phyloP scores from a whole-genome alignment of 2,797 vertebrate genomes.

The Diceros bicornis region DNA sequence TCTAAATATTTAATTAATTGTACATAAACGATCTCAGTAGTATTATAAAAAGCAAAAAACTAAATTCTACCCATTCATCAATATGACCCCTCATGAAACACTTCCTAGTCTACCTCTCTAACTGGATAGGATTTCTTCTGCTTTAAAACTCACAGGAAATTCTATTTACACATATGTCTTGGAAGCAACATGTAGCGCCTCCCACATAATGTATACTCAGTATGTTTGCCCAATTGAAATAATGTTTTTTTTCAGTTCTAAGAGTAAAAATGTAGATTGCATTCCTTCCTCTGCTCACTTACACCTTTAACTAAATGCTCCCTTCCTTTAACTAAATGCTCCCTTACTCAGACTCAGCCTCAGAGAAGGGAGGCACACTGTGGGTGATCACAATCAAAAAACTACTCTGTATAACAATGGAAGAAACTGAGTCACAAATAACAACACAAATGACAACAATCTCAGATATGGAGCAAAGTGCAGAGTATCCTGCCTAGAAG shows the following conservation, averaged over 20 bases:
- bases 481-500: background rate
- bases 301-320: background rate
- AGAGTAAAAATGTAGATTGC: background rate
- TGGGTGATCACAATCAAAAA: background rate
- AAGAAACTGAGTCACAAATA: background rate
- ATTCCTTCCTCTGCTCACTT: background rate
- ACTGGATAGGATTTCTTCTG: background rate
- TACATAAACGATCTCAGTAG: background rate
- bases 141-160: background rate
- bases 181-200: background rate
- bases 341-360: background rate
- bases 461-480: background rate
- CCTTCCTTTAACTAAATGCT: background rate
- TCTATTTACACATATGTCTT: background rate
- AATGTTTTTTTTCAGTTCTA: background rate
- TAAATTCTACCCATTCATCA: background rate
- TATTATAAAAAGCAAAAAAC: background rate
- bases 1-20: background rate
- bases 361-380: background rate
- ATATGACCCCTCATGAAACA: slow-evolving; percentile 30
- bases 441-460: background rate
- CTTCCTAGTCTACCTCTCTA: background rate
- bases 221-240: background rate
- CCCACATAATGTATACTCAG: background rate
- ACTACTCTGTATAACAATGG: background rate